Percentiles rank a stretch among this genome's conserved stretches.
phyloP scores from a whole-genome alignment of 2,888 invertebrate genomes.

The Melipona bicolor region DNA sequence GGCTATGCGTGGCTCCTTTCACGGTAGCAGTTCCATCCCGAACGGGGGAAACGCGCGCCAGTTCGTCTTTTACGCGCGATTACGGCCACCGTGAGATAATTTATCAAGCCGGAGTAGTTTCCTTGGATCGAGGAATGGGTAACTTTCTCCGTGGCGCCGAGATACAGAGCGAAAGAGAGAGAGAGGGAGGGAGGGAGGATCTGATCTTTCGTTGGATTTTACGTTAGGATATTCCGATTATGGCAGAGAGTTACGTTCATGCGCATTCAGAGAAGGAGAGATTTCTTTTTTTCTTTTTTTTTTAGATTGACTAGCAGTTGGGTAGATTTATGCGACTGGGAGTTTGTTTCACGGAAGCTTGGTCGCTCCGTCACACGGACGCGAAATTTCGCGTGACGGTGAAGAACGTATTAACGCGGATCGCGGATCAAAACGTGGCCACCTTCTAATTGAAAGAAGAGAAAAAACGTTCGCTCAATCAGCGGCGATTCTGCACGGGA shows the following conservation, averaged over 20 bases:
- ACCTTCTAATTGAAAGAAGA: not conserved
- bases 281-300: too few relatives aligned
- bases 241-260: too few relatives aligned
- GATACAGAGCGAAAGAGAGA: too few relatives aligned
- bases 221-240: too few relatives aligned
- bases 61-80: not conserved
- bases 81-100: not conserved
- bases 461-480: conserved; percentile 27
- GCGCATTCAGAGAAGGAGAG: too few relatives aligned
- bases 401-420: conserved; percentile 5
- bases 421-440: not conserved
- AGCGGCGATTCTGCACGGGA: conserved; percentile 21
- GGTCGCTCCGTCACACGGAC: too few relatives aligned
- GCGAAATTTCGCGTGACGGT: too few relatives aligned
- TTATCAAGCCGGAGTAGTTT: not conserved
- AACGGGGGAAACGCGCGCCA: not conserved
- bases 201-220: too few relatives aligned
- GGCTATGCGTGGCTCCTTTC: not conserved
- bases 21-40: not conserved
- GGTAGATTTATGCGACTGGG: too few relatives aligned
- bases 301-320: too few relatives aligned
- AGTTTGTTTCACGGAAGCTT: too few relatives aligned
- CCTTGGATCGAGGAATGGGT: not conserved
- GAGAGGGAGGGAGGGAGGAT: too few relatives aligned
- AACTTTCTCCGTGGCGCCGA: not conserved